A percentile compares a stretch with the other conserved stretches of the same genome.
Evolutionary conservation across 2,113 vertebrate species (phyloP).

Genomic region (Scalopus aquaticus): DNA sequence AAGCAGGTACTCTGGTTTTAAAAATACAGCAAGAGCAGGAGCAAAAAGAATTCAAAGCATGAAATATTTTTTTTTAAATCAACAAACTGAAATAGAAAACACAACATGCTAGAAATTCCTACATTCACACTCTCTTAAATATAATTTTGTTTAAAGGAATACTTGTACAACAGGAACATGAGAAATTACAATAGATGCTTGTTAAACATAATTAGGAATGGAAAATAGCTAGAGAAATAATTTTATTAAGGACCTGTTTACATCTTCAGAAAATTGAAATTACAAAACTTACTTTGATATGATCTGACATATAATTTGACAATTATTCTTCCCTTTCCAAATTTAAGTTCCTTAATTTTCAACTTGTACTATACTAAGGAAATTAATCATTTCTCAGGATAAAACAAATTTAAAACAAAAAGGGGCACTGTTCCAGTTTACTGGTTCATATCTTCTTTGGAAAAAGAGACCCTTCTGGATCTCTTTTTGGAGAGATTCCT

Average conservation of each 20-base stretch:
- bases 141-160: not conserved
- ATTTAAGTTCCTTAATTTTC: not conserved
- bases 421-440: not conserved
- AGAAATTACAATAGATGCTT: not conserved
- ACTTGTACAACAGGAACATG: not conserved
- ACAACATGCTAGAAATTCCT: not conserved
- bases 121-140: not conserved
- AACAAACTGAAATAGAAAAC: not conserved
- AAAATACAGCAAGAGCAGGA: not conserved
- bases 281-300: slow-evolving; percentile 32
- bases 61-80: not conserved
- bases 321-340: not conserved
- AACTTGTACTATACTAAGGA: not conserved
- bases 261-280: not conserved
- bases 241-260: slow-evolving; percentile 1
- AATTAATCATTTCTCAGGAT: not conserved
- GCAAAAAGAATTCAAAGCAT: not conserved
- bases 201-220: not conserved
- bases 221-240: not conserved
- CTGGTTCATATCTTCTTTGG: not conserved
- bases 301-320: not conserved
- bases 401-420: not conserved
- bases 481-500: too few relatives aligned
- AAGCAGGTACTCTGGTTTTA: slow-evolving; percentile 11
- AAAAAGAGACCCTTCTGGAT: too few relatives aligned